Evolutionary conservation across 2,888 invertebrate genomes (phyloP).

Genomic region (Petrolisthes cinctipes): DNA sequence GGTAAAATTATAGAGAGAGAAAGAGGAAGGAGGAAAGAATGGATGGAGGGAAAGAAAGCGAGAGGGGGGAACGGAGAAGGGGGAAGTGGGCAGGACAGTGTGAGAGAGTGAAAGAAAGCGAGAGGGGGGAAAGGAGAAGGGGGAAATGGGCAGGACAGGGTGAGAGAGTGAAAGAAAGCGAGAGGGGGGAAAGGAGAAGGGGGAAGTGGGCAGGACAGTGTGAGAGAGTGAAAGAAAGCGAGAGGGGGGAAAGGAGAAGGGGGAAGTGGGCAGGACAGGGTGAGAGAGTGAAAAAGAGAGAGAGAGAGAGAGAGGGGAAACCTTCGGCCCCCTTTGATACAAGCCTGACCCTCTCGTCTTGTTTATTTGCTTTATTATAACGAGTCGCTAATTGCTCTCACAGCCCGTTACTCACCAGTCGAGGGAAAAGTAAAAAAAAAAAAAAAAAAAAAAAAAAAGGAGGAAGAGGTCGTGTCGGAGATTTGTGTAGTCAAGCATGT

Average conservation of each 20-base stretch:
- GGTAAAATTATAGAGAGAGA: neutral
- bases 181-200: neutral
- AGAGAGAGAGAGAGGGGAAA: neutral
- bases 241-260: neutral
- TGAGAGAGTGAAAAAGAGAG: neutral
- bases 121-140: neutral
- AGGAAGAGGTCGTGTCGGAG: neutral
- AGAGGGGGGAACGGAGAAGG: neutral
- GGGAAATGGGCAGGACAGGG: neutral
- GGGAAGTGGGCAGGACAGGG: neutral
- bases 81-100: neutral
- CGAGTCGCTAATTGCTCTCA: conserved; percentile 56
- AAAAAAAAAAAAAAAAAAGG: conserved; percentile 4
- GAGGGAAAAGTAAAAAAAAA: conserved; percentile 21
- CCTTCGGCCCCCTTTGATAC: conserved; percentile 46
- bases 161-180: neutral
- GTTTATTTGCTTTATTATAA: conserved; percentile 55
- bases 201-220: neutral
- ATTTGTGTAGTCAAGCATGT: too few relatives aligned
- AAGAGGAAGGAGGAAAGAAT: neutral
- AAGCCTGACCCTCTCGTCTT: conserved; percentile 29
- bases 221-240: neutral
- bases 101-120: neutral
- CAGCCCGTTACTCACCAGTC: conserved; percentile 42
- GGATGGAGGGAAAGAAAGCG: neutral